These are phyloP conservation scores for Blastomussa wellsi DNA, from an alignment of 92 coral and sea anemone species.

Conservation along the genomic window DNA sequence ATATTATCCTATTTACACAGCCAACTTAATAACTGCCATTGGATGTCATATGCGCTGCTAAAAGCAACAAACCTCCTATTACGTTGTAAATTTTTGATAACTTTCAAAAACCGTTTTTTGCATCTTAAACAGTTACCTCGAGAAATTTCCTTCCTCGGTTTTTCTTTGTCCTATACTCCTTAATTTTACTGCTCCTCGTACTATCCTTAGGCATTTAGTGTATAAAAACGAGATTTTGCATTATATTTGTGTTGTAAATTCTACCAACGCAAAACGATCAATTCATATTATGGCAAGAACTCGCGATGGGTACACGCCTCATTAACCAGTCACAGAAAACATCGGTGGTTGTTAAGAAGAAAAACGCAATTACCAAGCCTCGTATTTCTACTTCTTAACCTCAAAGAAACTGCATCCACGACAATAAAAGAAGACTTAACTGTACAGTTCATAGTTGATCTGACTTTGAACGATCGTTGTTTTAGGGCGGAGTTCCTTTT, in stretches of 20 bases:
- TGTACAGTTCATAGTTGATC: not conserved
- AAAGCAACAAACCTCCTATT: slow-evolving; percentile 71
- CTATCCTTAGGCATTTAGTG: slow-evolving; percentile 20
- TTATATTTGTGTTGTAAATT: slow-evolving; percentile 18
- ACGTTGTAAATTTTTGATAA: slow-evolving; percentile 93
- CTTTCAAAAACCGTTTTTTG: slow-evolving; percentile 93
- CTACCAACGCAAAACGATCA: slow-evolving; percentile 41
- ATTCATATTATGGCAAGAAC: slow-evolving; percentile 48
- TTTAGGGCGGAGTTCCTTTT: slow-evolving; percentile 51
- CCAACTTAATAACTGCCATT: slow-evolving; percentile 46
- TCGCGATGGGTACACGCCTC: slow-evolving; percentile 21
- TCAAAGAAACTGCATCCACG: not conserved
- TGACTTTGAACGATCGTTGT: not conserved
- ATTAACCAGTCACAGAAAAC: slow-evolving; percentile 66
- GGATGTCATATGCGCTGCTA: slow-evolving; percentile 40
- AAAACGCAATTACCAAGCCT: slow-evolving; percentile 9
- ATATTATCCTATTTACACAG: slow-evolving; percentile 45
- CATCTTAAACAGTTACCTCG: slow-evolving; percentile 78
- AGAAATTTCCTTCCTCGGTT: slow-evolving; percentile 52
- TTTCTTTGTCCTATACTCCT: slow-evolving; percentile 46
- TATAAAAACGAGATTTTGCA: slow-evolving; percentile 12
- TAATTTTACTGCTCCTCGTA: not conserved
- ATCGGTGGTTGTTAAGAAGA: slow-evolving; percentile 23
- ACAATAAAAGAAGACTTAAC: not conserved
- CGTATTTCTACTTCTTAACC: not conserved